phyloP scores from a whole-genome alignment of 1,140 invertebrate genomes.

The Probaryconus sp. region DNA sequence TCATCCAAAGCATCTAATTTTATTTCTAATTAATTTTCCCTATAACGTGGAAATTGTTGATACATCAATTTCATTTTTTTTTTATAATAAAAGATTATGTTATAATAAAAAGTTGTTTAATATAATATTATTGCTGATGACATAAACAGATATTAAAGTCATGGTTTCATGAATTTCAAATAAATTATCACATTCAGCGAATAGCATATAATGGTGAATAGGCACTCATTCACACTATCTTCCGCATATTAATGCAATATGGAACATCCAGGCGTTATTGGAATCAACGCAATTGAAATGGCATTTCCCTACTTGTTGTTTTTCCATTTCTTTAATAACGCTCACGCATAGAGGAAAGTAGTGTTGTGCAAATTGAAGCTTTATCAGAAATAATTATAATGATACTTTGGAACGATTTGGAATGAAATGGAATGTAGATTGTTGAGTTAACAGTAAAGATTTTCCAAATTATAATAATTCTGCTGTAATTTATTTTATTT shows the following conservation, averaged over 20 bases:
- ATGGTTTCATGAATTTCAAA: constrained; percentile 27
- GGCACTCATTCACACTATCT: constrained; percentile 51
- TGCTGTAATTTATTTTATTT: no score
- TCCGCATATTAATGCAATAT: constrained; percentile 52
- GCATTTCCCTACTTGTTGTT: constrained; percentile 8
- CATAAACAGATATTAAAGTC: constrained; percentile 6
- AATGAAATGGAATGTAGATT: no score
- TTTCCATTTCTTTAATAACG: constrained; percentile 1
- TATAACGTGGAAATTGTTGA: background rate
- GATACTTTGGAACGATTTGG: no score
- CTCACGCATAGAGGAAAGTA: no score
- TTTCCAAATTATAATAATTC: no score
- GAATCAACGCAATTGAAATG: constrained; percentile 25
- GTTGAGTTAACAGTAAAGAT: no score
- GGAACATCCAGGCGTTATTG: constrained; percentile 24
- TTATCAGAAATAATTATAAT: no score
- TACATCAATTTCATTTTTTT: no score
- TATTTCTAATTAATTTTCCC: no score
- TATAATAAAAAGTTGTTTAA: background rate
- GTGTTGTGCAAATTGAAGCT: no score
- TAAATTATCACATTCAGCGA: constrained; percentile 24
- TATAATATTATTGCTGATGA: background rate
- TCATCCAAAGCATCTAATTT: no score
- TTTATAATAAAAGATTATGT: no score
- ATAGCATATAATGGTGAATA: constrained; percentile 23